A percentile compares a stretch with the other conserved stretches of the same genome.
phyloP scores from a whole-genome alignment of 2,797 vertebrate species.

The Nothura maculosa region DNA sequence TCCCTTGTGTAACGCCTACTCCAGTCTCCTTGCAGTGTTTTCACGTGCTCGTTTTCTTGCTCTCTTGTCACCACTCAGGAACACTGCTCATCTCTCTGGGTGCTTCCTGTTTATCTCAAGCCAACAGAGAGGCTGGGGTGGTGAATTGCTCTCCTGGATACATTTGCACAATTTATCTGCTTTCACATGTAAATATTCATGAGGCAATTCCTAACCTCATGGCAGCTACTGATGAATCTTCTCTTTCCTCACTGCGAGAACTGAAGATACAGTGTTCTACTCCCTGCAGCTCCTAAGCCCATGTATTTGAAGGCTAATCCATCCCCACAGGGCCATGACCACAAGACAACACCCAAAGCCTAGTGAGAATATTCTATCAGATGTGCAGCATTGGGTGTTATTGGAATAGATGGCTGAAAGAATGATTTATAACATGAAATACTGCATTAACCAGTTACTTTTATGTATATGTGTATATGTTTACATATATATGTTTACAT shows the following conservation, averaged over 20 bases:
- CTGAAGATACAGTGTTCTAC: not conserved
- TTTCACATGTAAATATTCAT: conserved; percentile 41
- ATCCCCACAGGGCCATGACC: conserved; percentile 6
- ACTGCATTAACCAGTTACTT: conserved; percentile 66
- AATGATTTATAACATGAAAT: conserved; percentile 61
- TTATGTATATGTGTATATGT: conserved; percentile 58
- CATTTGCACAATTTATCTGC: conserved; percentile 34
- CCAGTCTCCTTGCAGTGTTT: not conserved
- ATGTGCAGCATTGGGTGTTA: conserved; percentile 26
- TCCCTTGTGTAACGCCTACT: not conserved
- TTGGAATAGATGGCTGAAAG: conserved; percentile 23
- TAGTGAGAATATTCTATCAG: conserved; percentile 22
- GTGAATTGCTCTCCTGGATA: not conserved
- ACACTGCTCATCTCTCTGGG: not conserved
- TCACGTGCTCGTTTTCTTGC: not conserved
- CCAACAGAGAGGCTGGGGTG: not conserved
- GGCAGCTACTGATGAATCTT: conserved; percentile 27
- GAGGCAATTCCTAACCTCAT: conserved; percentile 11
- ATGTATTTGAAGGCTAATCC: conserved; percentile 27
- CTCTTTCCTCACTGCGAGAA: not conserved
- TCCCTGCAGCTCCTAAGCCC: conserved; percentile 20
- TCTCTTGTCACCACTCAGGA: not conserved
- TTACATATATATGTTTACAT: conserved; percentile 43
- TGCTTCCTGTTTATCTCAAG: conserved; percentile 52
- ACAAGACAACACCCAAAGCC: conserved; percentile 44